Conservation (phyloP, 2,888 invertebrate species). For the Scelioninae gen. 2 region DNA sequence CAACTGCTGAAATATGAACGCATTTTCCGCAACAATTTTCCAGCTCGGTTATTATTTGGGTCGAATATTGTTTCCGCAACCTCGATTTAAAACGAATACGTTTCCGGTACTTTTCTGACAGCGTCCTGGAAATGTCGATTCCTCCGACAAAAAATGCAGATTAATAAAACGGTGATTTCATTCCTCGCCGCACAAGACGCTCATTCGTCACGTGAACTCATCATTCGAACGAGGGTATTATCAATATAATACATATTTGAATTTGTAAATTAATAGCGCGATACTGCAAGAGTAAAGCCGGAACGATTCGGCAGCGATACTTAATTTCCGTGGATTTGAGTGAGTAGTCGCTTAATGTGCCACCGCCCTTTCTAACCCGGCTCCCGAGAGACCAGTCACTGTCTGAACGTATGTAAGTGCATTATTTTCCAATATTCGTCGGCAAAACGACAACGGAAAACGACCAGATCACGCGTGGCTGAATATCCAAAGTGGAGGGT, state of each 20-base stretch:
- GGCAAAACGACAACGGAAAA: slow-evolving; percentile 62
- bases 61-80: slow-evolving; percentile 64
- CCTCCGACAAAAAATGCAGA: slow-evolving; percentile 19
- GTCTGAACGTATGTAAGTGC: slow-evolving; percentile 67
- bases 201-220: slow-evolving; percentile 7
- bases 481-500: slow-evolving; percentile 68
- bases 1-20: slow-evolving; percentile 70
- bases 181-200: slow-evolving; percentile 17
- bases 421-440: slow-evolving; percentile 73
- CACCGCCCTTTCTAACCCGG: slow-evolving; percentile 54
- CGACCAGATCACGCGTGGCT: slow-evolving; percentile 68
- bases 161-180: slow-evolving; percentile 37
- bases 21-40: slow-evolving; percentile 69
- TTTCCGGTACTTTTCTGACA: slow-evolving; percentile 4
- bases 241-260: too few relatives aligned
- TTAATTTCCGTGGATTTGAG: slow-evolving; percentile 50
- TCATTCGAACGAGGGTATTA: too few relatives aligned
- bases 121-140: not conserved
- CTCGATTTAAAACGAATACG: slow-evolving; percentile 37
- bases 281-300: too few relatives aligned
- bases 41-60: slow-evolving; percentile 70
- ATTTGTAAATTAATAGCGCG: too few relatives aligned
- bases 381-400: slow-evolving; percentile 60
- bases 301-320: too few relatives aligned
- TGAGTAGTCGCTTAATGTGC: slow-evolving; percentile 51